Percentiles rank a stretch among this genome's conserved stretches.
These are phyloP conservation scores for Oscheius sp. DNA, from an alignment of 1,140 invertebrate genomes.

Conservation along the genomic window DNA sequence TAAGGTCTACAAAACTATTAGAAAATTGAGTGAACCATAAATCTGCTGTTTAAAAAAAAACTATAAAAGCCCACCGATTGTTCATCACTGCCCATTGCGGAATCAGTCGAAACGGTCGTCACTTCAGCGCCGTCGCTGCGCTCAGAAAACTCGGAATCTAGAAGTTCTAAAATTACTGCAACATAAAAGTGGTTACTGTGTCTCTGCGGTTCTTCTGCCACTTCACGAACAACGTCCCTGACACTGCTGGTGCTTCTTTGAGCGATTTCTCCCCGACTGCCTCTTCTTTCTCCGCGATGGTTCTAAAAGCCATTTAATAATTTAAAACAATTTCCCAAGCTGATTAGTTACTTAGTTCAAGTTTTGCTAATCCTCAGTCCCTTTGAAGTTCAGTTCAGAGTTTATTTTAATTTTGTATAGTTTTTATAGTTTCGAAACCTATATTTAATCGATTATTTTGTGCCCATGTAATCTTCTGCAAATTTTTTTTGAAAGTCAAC, in stretches of 20 bases:
- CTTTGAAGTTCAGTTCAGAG: too few species aligned
- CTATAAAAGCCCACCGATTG: not conserved
- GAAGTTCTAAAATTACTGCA: not conserved
- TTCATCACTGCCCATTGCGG: conserved; percentile 13
- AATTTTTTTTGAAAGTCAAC: too few species aligned
- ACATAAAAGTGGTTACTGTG: not conserved
- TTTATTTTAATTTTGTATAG: too few species aligned
- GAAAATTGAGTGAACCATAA: too few species aligned
- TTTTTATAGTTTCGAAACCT: too few species aligned
- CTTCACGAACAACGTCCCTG: not conserved
- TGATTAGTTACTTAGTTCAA: too few species aligned
- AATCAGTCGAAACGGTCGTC: conserved; percentile 17
- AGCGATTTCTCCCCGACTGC: not conserved
- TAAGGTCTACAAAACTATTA: too few species aligned
- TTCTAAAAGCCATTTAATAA: too few species aligned
- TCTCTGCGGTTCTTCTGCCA: not conserved
- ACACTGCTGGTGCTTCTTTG: not conserved
- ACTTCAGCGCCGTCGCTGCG: not conserved
- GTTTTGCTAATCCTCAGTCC: too few species aligned
- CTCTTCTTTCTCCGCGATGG: not conserved
- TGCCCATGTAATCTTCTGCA: too few species aligned
- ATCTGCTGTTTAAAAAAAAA: not conserved
- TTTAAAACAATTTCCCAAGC: too few species aligned
- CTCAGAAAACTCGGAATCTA: not conserved
- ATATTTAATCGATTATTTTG: too few species aligned